A percentile compares a stretch with the other conserved stretches of the same genome.
Evolutionary conservation across 2,888 invertebrate genomes (phyloP).

Genomic region (Busseola fusca): DNA sequence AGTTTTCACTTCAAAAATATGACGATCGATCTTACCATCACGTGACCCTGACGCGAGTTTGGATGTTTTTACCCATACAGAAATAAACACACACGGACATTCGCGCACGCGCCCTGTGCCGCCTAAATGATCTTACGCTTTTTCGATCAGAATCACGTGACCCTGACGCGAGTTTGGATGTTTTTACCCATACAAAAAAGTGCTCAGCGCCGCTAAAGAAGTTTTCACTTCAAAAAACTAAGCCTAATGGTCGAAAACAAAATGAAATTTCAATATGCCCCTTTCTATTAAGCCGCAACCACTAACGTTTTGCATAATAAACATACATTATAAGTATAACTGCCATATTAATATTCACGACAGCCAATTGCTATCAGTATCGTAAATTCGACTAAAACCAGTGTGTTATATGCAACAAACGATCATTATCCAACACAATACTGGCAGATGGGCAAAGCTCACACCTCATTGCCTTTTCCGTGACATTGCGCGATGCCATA

Average conservation of each 20-base stretch:
- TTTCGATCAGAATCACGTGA: too few relatives aligned
- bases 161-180: too few relatives aligned
- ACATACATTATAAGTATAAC: slow-evolving; percentile 44
- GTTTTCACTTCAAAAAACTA: too few relatives aligned
- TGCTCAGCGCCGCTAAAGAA: too few relatives aligned
- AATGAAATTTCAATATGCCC: slow-evolving; percentile 26
- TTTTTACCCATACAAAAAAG: too few relatives aligned
- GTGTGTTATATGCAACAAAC: slow-evolving; percentile 71
- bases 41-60: too few relatives aligned
- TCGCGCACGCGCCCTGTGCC: too few relatives aligned
- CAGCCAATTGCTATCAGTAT: slow-evolving; percentile 56
- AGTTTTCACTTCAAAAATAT: too few relatives aligned
- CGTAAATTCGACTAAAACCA: slow-evolving; percentile 68
- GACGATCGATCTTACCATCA: too few relatives aligned
- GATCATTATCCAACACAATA: slow-evolving; percentile 75
- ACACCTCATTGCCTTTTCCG: slow-evolving; percentile 87
- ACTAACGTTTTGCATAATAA: slow-evolving; percentile 48
- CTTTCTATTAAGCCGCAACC: slow-evolving; percentile 33
- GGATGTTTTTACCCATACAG: too few relatives aligned
- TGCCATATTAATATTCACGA: slow-evolving; percentile 53
- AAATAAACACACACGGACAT: too few relatives aligned
- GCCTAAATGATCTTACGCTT: too few relatives aligned
- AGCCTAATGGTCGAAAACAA: slow-evolving; percentile 24
- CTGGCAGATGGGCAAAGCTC: slow-evolving; percentile 82
- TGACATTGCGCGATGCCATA: slow-evolving; percentile 85